These are phyloP conservation scores for Euphonia xanthogaster DNA, from an alignment of 2,797 vertebrate genomes.

Conservation along the genomic window DNA sequence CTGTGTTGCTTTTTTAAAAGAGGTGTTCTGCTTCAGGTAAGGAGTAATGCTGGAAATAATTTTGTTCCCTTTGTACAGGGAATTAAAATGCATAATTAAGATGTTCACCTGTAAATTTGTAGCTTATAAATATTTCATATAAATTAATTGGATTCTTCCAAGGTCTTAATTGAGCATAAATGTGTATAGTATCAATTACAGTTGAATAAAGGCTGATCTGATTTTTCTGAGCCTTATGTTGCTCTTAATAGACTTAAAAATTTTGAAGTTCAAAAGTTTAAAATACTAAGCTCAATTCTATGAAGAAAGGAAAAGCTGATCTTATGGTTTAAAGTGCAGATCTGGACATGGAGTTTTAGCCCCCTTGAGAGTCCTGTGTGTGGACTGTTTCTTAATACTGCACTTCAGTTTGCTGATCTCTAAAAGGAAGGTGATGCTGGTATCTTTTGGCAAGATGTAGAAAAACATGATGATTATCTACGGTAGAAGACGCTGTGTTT, in stretches of 20 bases:
- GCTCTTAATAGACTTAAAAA: background rate
- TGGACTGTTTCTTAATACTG: background rate
- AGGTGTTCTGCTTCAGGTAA: background rate
- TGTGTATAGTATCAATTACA: background rate
- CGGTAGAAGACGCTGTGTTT: background rate
- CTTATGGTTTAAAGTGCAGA: background rate
- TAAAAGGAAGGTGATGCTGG: background rate
- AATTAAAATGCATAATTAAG: background rate
- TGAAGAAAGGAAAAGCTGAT: background rate
- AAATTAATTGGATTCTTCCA: background rate
- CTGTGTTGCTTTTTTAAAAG: background rate
- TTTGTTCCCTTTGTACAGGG: background rate
- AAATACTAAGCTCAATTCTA: background rate
- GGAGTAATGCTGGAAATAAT: background rate
- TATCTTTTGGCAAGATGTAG: background rate
- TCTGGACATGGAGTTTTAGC: background rate
- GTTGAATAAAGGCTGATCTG: background rate
- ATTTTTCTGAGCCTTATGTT: background rate
- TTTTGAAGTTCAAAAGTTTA: background rate
- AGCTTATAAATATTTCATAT: background rate
- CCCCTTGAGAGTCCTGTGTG: rapidly evolving
- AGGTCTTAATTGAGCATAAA: background rate
- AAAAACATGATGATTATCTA: background rate
- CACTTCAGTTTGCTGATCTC: background rate
- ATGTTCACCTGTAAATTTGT: background rate